These are phyloP conservation scores for Sarcophilus harrisii DNA, from an alignment of 2,797 vertebrate genomes.

Conservation along the genomic window DNA sequence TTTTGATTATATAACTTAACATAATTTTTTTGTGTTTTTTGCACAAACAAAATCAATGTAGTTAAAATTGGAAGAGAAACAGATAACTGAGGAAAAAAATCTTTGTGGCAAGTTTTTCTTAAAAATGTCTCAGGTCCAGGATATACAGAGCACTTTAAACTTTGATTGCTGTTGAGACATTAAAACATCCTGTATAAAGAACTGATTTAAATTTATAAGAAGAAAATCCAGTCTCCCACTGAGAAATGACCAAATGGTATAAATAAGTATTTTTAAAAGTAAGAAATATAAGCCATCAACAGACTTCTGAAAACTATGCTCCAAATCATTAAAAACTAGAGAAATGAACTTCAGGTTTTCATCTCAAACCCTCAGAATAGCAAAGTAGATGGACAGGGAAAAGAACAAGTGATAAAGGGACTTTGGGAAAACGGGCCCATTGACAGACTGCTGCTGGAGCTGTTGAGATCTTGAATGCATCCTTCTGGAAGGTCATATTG, in stretches of 20 bases:
- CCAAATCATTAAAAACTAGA: background rate
- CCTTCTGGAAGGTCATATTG: background rate
- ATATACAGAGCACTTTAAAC: background rate
- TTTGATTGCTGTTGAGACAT: background rate
- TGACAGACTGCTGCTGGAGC: background rate
- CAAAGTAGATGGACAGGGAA: background rate
- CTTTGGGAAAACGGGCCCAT: background rate
- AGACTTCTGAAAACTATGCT: background rate
- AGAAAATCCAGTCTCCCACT: background rate
- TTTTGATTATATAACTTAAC: background rate
- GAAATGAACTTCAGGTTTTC: background rate
- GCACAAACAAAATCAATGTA: background rate
- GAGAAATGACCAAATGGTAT: background rate
- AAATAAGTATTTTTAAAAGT: background rate
- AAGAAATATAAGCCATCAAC: background rate
- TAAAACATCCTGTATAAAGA: background rate
- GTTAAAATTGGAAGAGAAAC: background rate
- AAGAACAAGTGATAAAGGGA: background rate
- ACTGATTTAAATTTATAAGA: background rate
- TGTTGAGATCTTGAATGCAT: background rate
- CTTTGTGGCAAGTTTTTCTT: background rate
- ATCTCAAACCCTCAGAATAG: background rate
- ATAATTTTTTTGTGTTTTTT: background rate
- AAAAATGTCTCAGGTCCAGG: background rate
- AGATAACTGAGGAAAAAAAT: background rate